A percentile compares a stretch with the other conserved stretches of the same genome.
phyloP scores from a whole-genome alignment of 2,113 vertebrate species.

The Cynopterus brachyotis region DNA sequence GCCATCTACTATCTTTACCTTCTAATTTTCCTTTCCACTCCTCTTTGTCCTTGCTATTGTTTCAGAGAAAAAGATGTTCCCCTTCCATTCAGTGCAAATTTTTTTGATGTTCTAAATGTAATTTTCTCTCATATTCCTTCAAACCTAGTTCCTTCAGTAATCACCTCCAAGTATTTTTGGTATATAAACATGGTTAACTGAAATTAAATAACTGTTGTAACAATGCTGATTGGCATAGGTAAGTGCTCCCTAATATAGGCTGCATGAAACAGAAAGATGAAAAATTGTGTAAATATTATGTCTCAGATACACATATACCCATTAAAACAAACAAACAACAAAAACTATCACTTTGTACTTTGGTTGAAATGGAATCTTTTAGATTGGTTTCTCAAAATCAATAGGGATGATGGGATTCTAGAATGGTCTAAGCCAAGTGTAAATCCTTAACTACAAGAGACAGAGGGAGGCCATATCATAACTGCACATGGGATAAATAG shows the following conservation, averaged over 20 bases:
- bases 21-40: not conserved
- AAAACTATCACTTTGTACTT: not conserved
- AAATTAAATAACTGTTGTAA: not conserved
- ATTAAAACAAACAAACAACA: not conserved
- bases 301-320: not conserved
- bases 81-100: not conserved
- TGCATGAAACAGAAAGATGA: not conserved
- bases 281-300: not conserved
- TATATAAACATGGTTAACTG: not conserved
- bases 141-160: not conserved
- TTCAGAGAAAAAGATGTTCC: not conserved
- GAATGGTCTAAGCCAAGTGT: not conserved
- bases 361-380: not conserved
- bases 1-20: not conserved
- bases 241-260: not conserved
- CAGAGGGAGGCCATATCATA: not conserved
- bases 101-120: not conserved
- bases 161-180: not conserved
- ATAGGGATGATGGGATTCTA: not conserved
- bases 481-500: not conserved
- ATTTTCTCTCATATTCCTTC: not conserved
- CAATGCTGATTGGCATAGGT: not conserved
- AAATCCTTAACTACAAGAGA: not conserved
- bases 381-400: not conserved
- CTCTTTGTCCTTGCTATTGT: not conserved